A percentile compares a stretch with the other conserved stretches of the same genome.
These are phyloP conservation scores for Caretta caretta DNA, from an alignment of 2,113 vertebrate species.

Conservation along the genomic window DNA sequence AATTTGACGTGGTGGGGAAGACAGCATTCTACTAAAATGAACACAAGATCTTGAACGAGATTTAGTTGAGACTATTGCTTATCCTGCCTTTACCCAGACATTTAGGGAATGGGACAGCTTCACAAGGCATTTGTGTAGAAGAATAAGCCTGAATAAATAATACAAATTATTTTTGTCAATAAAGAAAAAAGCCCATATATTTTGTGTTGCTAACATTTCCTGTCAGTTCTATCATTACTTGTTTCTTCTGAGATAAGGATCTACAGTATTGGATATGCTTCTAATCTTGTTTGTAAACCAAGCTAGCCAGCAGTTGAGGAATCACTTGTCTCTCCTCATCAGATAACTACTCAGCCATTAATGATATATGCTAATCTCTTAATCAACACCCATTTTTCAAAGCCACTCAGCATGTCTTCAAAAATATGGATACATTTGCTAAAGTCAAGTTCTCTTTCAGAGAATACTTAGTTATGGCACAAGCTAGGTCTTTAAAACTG, in stretches of 20 bases:
- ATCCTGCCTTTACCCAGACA: not conserved
- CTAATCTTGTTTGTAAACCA: not conserved
- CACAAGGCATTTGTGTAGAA: accelerated
- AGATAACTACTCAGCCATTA: not conserved
- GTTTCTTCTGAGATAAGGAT: not conserved
- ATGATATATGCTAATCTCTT: not conserved
- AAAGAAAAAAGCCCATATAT: not conserved
- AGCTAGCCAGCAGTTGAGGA: not conserved
- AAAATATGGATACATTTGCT: not conserved
- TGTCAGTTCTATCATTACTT: not conserved
- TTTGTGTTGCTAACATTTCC: not conserved
- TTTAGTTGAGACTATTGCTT: not conserved
- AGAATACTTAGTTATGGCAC: not conserved
- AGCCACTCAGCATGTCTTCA: not conserved
- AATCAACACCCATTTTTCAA: not conserved
- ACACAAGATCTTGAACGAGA: not conserved
- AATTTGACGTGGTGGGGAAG: not conserved
- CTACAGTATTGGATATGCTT: not conserved
- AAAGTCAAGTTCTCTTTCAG: not conserved
- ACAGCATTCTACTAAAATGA: not conserved
- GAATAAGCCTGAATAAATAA: not conserved
- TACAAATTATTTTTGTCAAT: not conserved
- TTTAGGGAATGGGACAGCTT: not conserved
- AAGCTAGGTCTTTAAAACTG: not conserved
- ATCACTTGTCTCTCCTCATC: not conserved